Evolutionary conservation across 2,797 vertebrate species (phyloP), one percentile per base, ranked within the genome.

Genomic region (Cossypha heuglini): DNA sequence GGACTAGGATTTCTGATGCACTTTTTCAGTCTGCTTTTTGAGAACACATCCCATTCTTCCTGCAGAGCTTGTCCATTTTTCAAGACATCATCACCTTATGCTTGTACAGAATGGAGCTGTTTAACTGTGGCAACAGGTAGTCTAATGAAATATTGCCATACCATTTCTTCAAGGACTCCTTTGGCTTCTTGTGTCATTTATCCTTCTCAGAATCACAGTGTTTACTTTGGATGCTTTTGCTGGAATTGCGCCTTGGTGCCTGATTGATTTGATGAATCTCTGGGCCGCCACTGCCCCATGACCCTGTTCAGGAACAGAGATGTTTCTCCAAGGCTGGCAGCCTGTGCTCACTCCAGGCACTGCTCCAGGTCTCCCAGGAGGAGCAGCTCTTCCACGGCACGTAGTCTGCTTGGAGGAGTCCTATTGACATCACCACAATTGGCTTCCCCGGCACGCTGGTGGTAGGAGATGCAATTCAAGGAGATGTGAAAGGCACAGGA

Each of bases 171-270:
- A 94, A 92, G 77, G 38, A 43, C 17, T 87, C 31, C 10, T 77
- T 92, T 61, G 31, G 42, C 28, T 85, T 82, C 66, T 85, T 48
- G 42, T 94, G 72, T 74, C 61, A 74, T 91, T 85, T 89, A 80
- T 85, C 22, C 22, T 81, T 87, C 81, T 92, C 78, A 83, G 31
- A 74, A 77, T 68, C 68, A 52, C 1, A 49, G 31, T 85, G 75
- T 87, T 96, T 96, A 62, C 42, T 86, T 94, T 93, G 88, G 94
- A 87, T 9, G 2, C 6, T 77, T 92, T 80, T 64, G 5, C 64
- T 96, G 75, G 71, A 91, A 72, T 63, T 68, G 17, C 13, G 95
- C 13, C 59, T 91, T 38, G 12, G 35, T 90, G 46, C 24, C 43
- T 85, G 92, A 91, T 9, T 57, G 74, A 87, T 87, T 58, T 86